A percentile compares a stretch with the other conserved stretches of the same genome.
Evolutionary conservation across 2,113 vertebrate genomes (phyloP).

Genomic region (Cavia aperea): DNA sequence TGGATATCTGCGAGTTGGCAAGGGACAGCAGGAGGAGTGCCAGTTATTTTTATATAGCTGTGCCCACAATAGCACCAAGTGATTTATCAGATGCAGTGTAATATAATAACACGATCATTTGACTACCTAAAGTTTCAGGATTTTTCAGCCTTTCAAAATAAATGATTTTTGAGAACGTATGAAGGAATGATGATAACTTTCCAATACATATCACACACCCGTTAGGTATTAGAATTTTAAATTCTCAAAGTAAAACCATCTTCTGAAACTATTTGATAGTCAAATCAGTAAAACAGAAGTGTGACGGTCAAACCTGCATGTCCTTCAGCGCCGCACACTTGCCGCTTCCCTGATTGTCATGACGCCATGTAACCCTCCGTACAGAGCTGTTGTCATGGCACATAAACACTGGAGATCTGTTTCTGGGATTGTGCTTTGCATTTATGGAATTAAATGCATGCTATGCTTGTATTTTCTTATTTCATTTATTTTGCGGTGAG

Average conservation of each 20-base stretch:
- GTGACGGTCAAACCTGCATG: background rate
- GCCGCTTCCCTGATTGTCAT: too few species aligned
- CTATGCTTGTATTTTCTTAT: background rate
- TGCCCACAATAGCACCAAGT: conserved; percentile 51
- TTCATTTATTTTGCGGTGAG: conserved; percentile 9
- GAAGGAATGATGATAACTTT: background rate
- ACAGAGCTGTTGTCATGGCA: background rate
- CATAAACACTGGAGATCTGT: background rate
- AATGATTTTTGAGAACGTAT: background rate
- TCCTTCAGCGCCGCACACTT: rapidly evolving
- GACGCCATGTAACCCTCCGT: rapidly evolving
- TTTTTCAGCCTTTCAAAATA: conserved; percentile 37
- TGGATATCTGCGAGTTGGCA: conserved; percentile 62
- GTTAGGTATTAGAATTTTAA: too few species aligned
- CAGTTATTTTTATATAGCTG: conserved; percentile 58
- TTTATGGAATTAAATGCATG: background rate
- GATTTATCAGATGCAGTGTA: conserved; percentile 54
- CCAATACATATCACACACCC: background rate
- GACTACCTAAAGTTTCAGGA: background rate
- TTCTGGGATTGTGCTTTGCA: background rate
- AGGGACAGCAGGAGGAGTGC: background rate
- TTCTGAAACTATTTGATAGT: background rate
- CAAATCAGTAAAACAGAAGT: background rate
- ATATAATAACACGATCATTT: conserved; percentile 21
- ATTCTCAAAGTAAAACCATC: background rate